Evolutionary conservation across 2,888 invertebrate genomes (phyloP).

Genomic region (Chouioia cunea): DNA sequence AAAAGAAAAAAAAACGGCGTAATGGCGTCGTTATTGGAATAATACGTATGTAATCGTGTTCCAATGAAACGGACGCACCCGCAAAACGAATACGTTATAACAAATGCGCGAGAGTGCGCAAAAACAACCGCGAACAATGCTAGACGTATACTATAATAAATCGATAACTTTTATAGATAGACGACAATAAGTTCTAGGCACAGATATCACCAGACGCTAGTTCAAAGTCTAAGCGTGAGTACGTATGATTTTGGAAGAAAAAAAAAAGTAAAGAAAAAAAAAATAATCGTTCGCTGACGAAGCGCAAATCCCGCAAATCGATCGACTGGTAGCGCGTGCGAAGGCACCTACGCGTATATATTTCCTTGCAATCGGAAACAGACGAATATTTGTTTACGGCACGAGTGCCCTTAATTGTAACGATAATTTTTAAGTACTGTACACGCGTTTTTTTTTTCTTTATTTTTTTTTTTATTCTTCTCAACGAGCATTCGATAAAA

Average conservation of each 20-base stretch:
- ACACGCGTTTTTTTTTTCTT: background rate
- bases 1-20: too few species aligned
- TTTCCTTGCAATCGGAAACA: background rate
- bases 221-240: constrained; percentile 8
- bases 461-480: background rate
- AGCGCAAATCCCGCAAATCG: constrained; percentile 1
- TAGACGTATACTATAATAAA: background rate
- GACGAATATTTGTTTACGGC: constrained; percentile 2
- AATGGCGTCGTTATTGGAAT: too few species aligned
- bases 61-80: background rate
- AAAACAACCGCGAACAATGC: too few species aligned
- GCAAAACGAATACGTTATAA: background rate
- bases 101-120: too few species aligned
- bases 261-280: too few species aligned
- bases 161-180: constrained; percentile 35
- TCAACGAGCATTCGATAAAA: background rate
- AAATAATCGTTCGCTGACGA: constrained; percentile 9
- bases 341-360: background rate
- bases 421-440: constrained; percentile 23
- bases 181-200: constrained; percentile 32
- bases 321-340: background rate
- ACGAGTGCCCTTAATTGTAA: background rate
- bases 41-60: background rate
- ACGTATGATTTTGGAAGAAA: constrained; percentile 9
- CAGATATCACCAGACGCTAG: constrained; percentile 31